Evolutionary conservation across 2,888 invertebrate species (phyloP).

Genomic region (Lasius fuliginosus): DNA sequence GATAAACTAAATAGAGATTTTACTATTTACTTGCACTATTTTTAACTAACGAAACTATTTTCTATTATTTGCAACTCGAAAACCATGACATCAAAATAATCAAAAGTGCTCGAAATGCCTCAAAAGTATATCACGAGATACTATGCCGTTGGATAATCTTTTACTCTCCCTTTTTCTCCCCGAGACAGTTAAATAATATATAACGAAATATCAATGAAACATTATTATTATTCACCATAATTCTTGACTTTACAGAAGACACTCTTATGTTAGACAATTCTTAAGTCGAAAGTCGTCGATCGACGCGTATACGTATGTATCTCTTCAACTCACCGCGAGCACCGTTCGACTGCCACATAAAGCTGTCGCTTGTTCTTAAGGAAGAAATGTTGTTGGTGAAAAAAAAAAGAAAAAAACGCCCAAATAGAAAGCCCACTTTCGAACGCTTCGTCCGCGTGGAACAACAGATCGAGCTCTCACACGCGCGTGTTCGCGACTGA

Average conservation of each 20-base stretch:
- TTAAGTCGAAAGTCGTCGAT: neutral
- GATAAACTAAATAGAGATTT: neutral
- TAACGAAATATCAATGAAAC: neutral
- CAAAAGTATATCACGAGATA: neutral
- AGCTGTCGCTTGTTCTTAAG: neutral
- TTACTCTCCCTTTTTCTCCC: neutral
- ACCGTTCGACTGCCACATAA: slow-evolving; percentile 26
- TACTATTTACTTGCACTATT: neutral
- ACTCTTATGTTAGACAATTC: neutral
- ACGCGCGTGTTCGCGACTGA: slow-evolving; percentile 43
- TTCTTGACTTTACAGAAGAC: neutral
- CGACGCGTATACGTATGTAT: neutral
- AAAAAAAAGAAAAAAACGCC: neutral
- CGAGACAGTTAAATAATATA: neutral
- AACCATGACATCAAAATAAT: neutral
- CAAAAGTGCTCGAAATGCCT: neutral
- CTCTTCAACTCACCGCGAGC: slow-evolving; percentile 33
- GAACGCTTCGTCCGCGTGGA: neutral
- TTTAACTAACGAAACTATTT: neutral
- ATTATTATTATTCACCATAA: slow-evolving; percentile 37
- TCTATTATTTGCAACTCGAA: neutral
- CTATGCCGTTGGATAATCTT: neutral
- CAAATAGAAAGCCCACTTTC: slow-evolving; percentile 20
- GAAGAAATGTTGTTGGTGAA: neutral
- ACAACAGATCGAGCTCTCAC: neutral